A percentile compares a stretch with the other conserved stretches of the same genome.
Conservation (phyloP, 2,113 vertebrate genomes). For the Scalopus aquaticus region DNA sequence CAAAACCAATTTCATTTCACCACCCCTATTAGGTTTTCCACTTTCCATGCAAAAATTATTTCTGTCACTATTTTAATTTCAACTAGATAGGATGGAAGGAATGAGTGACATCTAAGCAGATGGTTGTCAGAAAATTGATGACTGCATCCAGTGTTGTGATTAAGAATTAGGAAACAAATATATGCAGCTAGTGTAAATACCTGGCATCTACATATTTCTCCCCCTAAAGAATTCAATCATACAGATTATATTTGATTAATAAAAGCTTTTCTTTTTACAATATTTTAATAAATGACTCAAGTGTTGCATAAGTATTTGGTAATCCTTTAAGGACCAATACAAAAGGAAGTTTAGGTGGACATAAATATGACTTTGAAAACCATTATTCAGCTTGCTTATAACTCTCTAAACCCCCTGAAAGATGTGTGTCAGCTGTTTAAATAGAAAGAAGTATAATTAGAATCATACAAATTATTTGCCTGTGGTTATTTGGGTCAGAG, state of each 20-base stretch:
- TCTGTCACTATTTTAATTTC: constrained; percentile 89
- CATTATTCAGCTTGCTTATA: constrained; percentile 83
- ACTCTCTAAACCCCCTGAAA: constrained; percentile 83
- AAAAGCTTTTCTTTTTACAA: constrained; percentile 45
- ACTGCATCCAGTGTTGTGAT: constrained; percentile 77
- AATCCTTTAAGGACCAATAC: constrained; percentile 74
- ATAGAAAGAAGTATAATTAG: constrained; percentile 85
- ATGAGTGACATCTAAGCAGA: constrained; percentile 83
- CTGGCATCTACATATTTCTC: constrained; percentile 43
- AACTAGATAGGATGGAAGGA: constrained; percentile 76
- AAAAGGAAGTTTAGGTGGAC: constrained; percentile 78
- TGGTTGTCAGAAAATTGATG: constrained; percentile 85
- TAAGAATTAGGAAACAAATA: constrained; percentile 79
- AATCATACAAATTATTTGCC: constrained; percentile 84
- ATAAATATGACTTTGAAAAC: constrained; percentile 82
- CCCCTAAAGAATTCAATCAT: constrained; percentile 20
- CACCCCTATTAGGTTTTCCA: constrained; percentile 78
- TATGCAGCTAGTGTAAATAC: constrained; percentile 69
- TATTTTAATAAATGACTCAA: constrained; percentile 65
- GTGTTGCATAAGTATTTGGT: constrained; percentile 73
- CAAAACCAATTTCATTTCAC: constrained; percentile 73
- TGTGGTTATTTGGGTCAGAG: constrained; percentile 80
- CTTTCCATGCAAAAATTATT: constrained; percentile 83
- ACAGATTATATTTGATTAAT: constrained; percentile 43
- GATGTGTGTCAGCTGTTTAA: constrained; percentile 83